Evolutionary conservation across 2,888 invertebrate genomes (phyloP).

Genomic region (Arge pagana): DNA sequence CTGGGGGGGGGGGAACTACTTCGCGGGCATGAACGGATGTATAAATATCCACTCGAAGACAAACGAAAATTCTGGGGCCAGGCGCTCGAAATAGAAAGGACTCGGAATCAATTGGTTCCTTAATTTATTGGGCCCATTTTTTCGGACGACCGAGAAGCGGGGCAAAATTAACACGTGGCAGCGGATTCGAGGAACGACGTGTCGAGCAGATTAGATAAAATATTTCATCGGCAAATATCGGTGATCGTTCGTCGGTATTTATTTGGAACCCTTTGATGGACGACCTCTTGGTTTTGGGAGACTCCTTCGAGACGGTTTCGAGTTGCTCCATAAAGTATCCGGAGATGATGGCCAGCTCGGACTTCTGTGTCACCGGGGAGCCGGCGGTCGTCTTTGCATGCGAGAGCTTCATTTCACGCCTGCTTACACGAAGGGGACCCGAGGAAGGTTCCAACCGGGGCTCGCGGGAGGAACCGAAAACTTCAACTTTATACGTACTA

Average conservation of each 20-base stretch:
- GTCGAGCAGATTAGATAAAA: conserved; percentile 3
- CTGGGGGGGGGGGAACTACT: no score
- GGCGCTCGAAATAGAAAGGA: no score
- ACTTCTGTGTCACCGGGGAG: conserved; percentile 42
- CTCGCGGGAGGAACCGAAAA: conserved; percentile 6
- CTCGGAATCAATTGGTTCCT: no score
- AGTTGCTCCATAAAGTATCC: conserved; percentile 51
- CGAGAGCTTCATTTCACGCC: conserved; percentile 47
- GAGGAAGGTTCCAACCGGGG: conserved; percentile 10
- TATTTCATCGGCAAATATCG: background rate
- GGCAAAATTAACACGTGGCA: no score
- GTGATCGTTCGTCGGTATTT: conserved; percentile 41
- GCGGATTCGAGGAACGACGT: no score
- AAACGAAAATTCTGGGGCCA: no score
- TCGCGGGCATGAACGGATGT: no score
- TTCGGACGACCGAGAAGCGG: no score
- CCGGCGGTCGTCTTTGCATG: conserved; percentile 35
- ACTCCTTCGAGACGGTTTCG: conserved; percentile 39
- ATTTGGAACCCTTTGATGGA: conserved; percentile 54
- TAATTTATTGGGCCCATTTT: no score
- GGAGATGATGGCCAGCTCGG: conserved; percentile 34
- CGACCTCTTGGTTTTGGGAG: conserved; percentile 39
- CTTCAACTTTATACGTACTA: no score
- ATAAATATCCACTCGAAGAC: no score
- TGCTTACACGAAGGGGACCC: conserved; percentile 37